Base-by-base conservation (phyloP, 1,140 invertebrate species). In the Orussus abietinus region DNA sequence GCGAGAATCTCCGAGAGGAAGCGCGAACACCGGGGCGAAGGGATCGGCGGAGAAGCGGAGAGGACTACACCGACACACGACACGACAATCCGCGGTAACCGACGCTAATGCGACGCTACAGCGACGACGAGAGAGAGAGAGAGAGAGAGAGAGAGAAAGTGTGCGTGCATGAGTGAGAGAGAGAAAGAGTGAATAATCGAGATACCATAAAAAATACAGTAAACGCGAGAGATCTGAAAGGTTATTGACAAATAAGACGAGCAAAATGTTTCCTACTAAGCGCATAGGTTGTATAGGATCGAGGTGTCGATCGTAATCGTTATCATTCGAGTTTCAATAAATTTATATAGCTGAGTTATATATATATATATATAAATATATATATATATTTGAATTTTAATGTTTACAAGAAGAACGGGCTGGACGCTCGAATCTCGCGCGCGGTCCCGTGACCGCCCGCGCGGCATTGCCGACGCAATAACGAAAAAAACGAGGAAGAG, bases 221-320 rank as follows among this genome's bases (percentile, higher is more conserved):
- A 51, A 45, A 43, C 43, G 47, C 49, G 15, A 14, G 21, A 17
- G 21, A 50, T 57, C 47, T 54, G 54, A 54, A 54, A 59, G n/a
- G 41, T 53, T 40, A 45, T 41, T 58, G 55, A 58, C 53, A 58
- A 61, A 61, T 58, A 61, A 53, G 45, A 53, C 40, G 34, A 56
- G 47, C 34, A 49, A 49, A 48, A 42, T 55, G 46, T 57, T 57
- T 59, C 56, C 46, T 55, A 62, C 51, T 41, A 53, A 52, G 47
- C 18, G 52, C 34, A 47, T 54, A 49, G 40, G 35, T 21, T 54
- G 46, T 49, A 51, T 10, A 54, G 17, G 22, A 25, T 25, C 22
- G 22, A 7, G 22, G 6, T 25, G 22, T n/a, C 22, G 22, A 25
- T 25, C 22, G 6, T n/a, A 25, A 25, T 25, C 6, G 22, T 7